These are phyloP conservation scores for Sinosuthora webbiana DNA, from an alignment of 2,113 vertebrate species.

Conservation along the genomic window DNA sequence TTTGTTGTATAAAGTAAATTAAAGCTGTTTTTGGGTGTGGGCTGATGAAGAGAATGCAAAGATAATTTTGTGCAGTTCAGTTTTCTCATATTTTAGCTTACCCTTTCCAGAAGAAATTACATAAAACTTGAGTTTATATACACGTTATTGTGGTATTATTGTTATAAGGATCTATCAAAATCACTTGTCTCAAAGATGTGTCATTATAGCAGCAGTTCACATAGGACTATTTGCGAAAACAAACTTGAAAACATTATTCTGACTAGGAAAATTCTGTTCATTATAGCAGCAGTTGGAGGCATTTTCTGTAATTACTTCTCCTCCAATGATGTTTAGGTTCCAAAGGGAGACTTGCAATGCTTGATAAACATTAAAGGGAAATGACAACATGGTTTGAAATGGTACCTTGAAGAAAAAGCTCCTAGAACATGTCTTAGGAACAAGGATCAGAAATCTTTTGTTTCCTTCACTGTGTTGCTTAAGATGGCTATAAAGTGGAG, in stretches of 20 bases:
- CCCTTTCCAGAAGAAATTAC: neutral
- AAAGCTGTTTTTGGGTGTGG: neutral
- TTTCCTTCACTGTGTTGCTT: neutral
- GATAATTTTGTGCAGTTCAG: neutral
- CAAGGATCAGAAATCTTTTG: neutral
- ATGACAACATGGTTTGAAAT: neutral
- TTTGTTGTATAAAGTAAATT: neutral
- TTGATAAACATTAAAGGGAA: slow-evolving; percentile 20
- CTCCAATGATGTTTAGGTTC: neutral
- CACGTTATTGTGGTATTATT: neutral
- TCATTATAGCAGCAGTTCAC: neutral
- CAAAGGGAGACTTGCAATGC: neutral
- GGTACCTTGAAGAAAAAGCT: neutral
- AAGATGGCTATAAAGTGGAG: neutral
- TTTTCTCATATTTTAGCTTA: neutral
- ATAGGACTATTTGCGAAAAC: neutral
- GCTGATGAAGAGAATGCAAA: neutral
- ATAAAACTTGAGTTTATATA: neutral
- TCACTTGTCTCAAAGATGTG: neutral
- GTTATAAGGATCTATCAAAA: neutral
- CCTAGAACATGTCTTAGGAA: neutral
- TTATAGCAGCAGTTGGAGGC: neutral
- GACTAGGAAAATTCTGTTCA: neutral
- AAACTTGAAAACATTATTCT: neutral
- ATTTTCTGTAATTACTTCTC: slow-evolving; percentile 30